phyloP scores from a whole-genome alignment of 2,888 invertebrate genomes.

The Leptarthrus brevirostris region DNA sequence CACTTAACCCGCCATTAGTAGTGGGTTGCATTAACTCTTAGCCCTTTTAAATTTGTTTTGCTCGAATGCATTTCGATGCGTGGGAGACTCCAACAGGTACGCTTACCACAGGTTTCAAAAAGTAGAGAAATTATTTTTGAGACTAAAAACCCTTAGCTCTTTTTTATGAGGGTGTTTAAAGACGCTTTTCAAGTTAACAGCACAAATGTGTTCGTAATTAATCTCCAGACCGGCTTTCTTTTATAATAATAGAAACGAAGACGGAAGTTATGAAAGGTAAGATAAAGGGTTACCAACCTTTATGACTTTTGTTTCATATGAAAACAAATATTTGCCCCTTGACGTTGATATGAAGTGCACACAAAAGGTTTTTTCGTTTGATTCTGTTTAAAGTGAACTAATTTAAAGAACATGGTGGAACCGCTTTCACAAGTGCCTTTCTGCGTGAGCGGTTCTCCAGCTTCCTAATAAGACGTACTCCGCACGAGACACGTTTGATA shows the following conservation, averaged over 20 bases:
- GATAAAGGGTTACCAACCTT: neutral
- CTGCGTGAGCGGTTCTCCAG: no score
- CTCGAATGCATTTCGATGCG: neutral
- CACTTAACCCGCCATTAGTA: neutral
- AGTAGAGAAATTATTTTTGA: no score
- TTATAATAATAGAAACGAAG: no score
- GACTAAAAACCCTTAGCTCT: no score
- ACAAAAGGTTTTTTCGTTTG: neutral
- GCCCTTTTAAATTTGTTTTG: neutral
- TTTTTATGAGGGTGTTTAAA: no score
- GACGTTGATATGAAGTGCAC: neutral
- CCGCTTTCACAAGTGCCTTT: no score
- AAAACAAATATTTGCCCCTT: neutral
- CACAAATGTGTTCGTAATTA: neutral
- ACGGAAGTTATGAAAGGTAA: no score
- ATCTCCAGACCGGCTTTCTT: neutral
- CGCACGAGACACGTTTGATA: slow-evolving; percentile 25
- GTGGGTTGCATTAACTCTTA: neutral
- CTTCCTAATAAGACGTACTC: neutral
- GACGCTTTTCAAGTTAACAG: no score
- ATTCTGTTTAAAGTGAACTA: no score
- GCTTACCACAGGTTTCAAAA: neutral
- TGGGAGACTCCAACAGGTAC: neutral
- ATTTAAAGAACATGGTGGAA: no score
- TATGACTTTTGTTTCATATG: neutral